These are phyloP conservation scores for Melanerpes formicivorus DNA, from an alignment of 2,113 vertebrate species.

Conservation along the genomic window DNA sequence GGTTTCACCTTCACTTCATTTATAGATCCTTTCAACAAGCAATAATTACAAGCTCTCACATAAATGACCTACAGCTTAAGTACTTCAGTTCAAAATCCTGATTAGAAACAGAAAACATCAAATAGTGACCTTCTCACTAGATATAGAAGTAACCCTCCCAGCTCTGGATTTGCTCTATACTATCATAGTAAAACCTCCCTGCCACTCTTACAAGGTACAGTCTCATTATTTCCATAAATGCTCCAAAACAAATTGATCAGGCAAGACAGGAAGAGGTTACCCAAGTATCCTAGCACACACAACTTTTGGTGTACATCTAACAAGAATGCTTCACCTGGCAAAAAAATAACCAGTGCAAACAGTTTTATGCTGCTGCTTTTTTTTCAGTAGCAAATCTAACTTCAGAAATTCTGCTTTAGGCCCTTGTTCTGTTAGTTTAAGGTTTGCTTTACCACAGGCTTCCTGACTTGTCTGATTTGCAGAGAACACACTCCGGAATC, in stretches of 20 bases:
- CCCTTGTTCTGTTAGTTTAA: background rate
- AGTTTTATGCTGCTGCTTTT: background rate
- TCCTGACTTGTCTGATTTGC: background rate
- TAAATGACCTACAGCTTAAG: background rate
- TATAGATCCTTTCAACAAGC: background rate
- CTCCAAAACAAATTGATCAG: background rate
- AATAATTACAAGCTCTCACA: background rate
- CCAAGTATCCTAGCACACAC: background rate
- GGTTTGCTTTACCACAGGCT: background rate
- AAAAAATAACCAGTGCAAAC: accelerated
- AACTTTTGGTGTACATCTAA: background rate
- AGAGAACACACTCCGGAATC: background rate
- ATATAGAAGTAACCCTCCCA: background rate
- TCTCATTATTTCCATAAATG: background rate
- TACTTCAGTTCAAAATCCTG: background rate
- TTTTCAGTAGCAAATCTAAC: background rate
- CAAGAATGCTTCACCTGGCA: background rate
- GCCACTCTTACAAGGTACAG: background rate
- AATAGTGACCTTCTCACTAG: background rate
- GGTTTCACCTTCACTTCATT: background rate
- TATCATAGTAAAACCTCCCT: accelerated
- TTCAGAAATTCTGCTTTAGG: background rate
- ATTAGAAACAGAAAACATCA: background rate
- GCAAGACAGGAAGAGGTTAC: background rate
- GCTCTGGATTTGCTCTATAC: background rate